These are phyloP conservation scores for Panorpa germanica DNA, from an alignment of 2,888 invertebrate species.

Conservation along the genomic window DNA sequence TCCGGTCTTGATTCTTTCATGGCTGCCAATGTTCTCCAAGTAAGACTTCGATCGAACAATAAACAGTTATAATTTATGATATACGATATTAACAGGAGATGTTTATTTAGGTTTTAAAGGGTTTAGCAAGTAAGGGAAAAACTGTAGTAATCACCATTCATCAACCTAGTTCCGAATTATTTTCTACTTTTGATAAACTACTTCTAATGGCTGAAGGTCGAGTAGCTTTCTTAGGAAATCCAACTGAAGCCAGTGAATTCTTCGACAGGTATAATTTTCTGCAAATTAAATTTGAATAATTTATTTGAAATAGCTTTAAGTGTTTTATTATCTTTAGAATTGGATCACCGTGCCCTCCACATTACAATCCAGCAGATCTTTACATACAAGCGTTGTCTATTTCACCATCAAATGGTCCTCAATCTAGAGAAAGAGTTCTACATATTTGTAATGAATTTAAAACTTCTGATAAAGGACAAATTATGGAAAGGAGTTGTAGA, in stretches of 20 bases:
- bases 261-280: conserved; percentile 38
- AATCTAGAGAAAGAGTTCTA: conserved; percentile 58
- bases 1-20: conserved; percentile 93
- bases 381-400: conserved; percentile 80
- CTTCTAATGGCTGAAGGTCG: conserved; percentile 82
- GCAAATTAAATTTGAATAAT: conserved; percentile 1
- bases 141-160: conserved; percentile 87
- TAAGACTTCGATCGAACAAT: conserved; percentile 25
- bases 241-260: conserved; percentile 58
- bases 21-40: conserved; percentile 84
- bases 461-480: too few species aligned
- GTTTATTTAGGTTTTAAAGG: conserved; percentile 36
- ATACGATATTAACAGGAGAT: background rate
- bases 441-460: conserved; percentile 64
- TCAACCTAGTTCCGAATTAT: conserved; percentile 86
- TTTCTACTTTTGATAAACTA: conserved; percentile 75
- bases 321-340: conserved; percentile 29
- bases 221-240: conserved; percentile 72
- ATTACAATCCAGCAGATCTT: conserved; percentile 90
- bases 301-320: conserved; percentile 4
- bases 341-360: conserved; percentile 67
- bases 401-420: conserved; percentile 62
- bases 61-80: too few species aligned
- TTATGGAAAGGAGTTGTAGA: too few species aligned
- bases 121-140: conserved; percentile 61